phyloP scores from a whole-genome alignment of 2,113 vertebrate genomes.

The Lepus timidus region DNA sequence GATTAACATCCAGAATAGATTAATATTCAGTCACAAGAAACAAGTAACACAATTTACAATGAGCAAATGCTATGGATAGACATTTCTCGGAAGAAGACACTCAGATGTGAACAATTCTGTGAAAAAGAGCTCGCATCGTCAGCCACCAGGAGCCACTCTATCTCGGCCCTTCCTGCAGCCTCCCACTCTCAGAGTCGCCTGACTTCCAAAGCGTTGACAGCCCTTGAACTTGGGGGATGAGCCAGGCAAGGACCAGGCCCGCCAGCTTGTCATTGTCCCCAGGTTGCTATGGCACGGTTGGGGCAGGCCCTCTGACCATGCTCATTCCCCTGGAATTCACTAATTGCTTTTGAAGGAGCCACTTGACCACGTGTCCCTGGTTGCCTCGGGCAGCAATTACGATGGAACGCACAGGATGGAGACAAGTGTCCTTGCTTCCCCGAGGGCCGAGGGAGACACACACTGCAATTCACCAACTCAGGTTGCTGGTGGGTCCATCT shows the following conservation, averaged over 20 bases:
- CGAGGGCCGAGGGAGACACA: neutral
- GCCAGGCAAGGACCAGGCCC: neutral
- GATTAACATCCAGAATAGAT: too few species aligned
- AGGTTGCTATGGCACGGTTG: neutral
- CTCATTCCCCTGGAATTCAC: neutral
- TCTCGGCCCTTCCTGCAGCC: neutral
- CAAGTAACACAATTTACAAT: too few species aligned
- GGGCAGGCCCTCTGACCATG: constrained; percentile 21
- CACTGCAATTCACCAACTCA: neutral
- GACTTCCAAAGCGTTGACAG: neutral
- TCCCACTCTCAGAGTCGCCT: neutral
- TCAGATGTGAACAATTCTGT: too few species aligned
- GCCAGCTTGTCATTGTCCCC: neutral
- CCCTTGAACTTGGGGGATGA: neutral
- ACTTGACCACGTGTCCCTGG: constrained; percentile 20
- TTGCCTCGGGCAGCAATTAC: neutral
- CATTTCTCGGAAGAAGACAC: too few species aligned
- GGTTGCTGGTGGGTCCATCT: neutral
- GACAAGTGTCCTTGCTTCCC: constrained; percentile 54
- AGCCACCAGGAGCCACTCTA: neutral
- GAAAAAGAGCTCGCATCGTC: too few species aligned
- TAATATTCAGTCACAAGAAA: too few species aligned
- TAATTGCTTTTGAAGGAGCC: constrained; percentile 71
- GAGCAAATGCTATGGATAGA: too few species aligned
- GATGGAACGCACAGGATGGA: neutral